A percentile compares a stretch with the other conserved stretches of the same genome.
Evolutionary conservation across 1,140 invertebrate species (phyloP).

Genomic region (Brachionus angularis): DNA sequence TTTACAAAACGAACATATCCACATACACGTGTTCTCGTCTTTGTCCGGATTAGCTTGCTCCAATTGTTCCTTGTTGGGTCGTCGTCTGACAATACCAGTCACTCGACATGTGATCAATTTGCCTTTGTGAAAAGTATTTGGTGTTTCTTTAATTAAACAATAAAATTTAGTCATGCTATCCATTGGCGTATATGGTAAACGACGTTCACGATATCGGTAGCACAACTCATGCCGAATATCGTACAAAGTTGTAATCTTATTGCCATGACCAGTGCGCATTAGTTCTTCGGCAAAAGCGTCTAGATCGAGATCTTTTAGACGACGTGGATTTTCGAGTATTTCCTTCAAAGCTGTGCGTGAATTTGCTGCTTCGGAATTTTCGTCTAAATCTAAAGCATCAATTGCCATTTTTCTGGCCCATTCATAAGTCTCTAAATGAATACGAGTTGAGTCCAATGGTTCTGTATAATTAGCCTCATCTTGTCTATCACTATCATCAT

Average conservation of each 20-base stretch:
- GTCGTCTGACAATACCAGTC: conserved; percentile 66
- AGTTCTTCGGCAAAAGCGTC: conserved; percentile 97
- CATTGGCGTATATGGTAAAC: conserved; percentile 72
- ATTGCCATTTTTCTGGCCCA: conserved; percentile 99
- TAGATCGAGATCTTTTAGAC: conserved; percentile 90
- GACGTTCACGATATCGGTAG: conserved; percentile 86
- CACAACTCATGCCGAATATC: conserved; percentile 94
- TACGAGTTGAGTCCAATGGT: conserved; percentile 90
- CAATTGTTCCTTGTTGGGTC: conserved; percentile 83
- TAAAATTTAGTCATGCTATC: conserved; percentile 84
- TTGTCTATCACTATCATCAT: conserved; percentile 7
- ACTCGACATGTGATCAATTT: conserved; percentile 60
- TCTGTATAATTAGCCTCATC: conserved; percentile 75
- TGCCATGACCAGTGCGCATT: conserved; percentile 81
- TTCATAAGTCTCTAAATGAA: conserved; percentile 98
- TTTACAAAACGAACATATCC: conserved; percentile 94
- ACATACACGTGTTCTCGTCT: conserved; percentile 85
- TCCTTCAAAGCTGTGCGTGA: conserved; percentile 93
- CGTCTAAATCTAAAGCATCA: conserved; percentile 95
- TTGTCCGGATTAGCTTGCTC: conserved; percentile 90
- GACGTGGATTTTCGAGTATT: conserved; percentile 86
- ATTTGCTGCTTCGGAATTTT: conserved; percentile 72
- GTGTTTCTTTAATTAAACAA: conserved; percentile 90
- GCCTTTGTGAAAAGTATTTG: conserved; percentile 88
- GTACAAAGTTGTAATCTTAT: conserved; percentile 93